Evolutionary conservation across 2,113 vertebrate species (phyloP).

Genomic region (Corydoras sp.): DNA sequence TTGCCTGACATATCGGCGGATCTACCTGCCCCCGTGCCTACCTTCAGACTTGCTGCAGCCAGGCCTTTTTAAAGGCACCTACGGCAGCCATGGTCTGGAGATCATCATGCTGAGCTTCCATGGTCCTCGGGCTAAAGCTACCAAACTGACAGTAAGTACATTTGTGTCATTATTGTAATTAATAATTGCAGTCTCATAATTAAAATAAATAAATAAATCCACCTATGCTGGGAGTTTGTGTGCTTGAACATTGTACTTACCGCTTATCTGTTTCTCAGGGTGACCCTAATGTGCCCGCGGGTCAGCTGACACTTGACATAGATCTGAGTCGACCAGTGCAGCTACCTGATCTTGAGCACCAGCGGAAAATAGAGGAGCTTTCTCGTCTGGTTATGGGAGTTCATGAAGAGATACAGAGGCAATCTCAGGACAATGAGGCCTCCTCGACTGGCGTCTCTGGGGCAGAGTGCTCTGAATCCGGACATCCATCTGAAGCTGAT

Average conservation of each 20-base stretch:
- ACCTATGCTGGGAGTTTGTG: background rate
- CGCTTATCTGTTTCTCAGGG: constrained; percentile 63
- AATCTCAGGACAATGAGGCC: constrained; percentile 30
- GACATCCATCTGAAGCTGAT: constrained; percentile 40
- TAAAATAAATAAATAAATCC: too few species aligned
- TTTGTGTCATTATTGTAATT: background rate
- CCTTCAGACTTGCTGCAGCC: constrained; percentile 81
- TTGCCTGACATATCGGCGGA: constrained; percentile 94
- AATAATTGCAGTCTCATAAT: too few species aligned
- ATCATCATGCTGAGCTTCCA: constrained; percentile 97
- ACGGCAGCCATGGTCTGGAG: constrained; percentile 94
- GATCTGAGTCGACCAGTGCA: constrained; percentile 78
- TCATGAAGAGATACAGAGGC: constrained; percentile 74
- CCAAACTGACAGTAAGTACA: constrained; percentile 88
- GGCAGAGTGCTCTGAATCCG: constrained; percentile 34
- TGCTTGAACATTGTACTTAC: background rate
- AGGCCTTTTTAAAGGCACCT: constrained; percentile 96
- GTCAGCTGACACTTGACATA: constrained; percentile 87
- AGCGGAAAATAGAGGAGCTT: constrained; percentile 80
- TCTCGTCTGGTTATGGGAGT: constrained; percentile 79
- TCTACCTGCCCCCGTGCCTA: constrained; percentile 85
- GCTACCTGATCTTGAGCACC: constrained; percentile 79
- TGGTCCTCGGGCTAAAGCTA: constrained; percentile 75
- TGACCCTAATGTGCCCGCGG: constrained; percentile 94
- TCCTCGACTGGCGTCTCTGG: constrained; percentile 11